Percentiles rank a stretch among this genome's conserved stretches.
Evolutionary conservation across 2,888 invertebrate genomes (phyloP).

Genomic region (Palloptera scutellata): DNA sequence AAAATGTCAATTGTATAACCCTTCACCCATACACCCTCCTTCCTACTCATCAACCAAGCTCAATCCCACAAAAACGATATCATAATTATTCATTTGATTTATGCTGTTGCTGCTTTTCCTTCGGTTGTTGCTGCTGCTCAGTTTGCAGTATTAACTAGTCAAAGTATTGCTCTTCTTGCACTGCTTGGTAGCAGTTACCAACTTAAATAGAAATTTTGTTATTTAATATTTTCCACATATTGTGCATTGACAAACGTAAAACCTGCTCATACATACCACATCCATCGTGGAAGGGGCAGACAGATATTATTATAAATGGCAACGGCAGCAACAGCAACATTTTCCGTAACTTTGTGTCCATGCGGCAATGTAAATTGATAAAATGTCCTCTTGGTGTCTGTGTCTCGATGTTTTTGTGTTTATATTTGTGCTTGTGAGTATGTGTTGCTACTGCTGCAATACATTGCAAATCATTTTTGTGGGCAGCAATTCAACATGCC

Average conservation of each 20-base stretch:
- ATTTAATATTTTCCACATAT: not conserved
- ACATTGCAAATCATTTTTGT: slow-evolving; percentile 13
- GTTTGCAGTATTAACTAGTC: too few relatives aligned
- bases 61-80: slow-evolving; percentile 6
- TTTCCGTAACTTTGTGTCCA: slow-evolving; percentile 1
- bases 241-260: not conserved
- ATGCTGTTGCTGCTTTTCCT: slow-evolving; percentile 11
- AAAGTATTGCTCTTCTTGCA: not conserved
- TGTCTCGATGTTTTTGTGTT: not conserved
- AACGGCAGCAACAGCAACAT: not conserved
- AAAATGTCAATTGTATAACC: too few relatives aligned
- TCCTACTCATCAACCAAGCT: too few relatives aligned
- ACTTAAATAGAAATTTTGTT: slow-evolving; percentile 2
- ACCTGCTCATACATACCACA: not conserved
- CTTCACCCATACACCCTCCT: too few relatives aligned
- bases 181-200: not conserved
- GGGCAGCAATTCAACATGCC: not conserved
- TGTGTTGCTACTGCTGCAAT: slow-evolving; percentile 1
- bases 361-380: slow-evolving; percentile 15
- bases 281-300: too few relatives aligned
- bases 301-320: not conserved
- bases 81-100: slow-evolving; percentile 33
- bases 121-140: not conserved
- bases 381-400: slow-evolving; percentile 2
- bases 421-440: not conserved